Percentiles rank a stretch among this genome's conserved stretches.
These are phyloP conservation scores for Vandiemenella viatica DNA, from an alignment of 2,888 invertebrate species.

Conservation along the genomic window DNA sequence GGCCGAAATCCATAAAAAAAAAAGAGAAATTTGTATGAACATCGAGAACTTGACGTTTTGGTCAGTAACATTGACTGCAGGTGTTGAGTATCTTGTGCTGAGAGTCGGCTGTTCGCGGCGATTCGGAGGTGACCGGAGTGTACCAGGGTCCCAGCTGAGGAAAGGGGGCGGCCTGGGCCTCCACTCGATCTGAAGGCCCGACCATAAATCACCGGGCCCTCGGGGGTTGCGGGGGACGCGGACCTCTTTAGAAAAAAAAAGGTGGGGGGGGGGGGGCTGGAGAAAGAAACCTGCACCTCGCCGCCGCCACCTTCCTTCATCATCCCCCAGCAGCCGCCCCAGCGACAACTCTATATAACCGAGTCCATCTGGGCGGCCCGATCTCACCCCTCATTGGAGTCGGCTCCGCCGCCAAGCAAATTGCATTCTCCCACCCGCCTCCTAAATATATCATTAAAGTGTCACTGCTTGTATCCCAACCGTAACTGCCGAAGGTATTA, in stretches of 20 bases:
- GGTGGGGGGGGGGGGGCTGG: no score
- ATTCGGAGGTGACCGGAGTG: background rate
- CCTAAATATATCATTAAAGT: background rate
- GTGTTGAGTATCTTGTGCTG: no score
- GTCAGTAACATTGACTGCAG: no score
- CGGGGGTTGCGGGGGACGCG: background rate
- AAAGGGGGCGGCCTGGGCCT: background rate
- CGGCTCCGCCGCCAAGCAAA: background rate
- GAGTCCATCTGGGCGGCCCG: background rate
- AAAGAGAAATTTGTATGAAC: no score
- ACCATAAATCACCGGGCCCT: background rate
- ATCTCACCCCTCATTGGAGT: background rate
- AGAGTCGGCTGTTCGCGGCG: no score
- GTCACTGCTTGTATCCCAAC: no score
- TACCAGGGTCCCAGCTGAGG: background rate
- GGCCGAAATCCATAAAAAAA: no score
- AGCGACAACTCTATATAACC: background rate
- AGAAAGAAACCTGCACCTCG: no score
- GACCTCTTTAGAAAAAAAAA: background rate
- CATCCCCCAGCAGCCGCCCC: no score
- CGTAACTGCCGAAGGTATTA: background rate
- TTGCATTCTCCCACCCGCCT: no score
- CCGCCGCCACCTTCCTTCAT: no score
- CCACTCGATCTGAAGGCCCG: background rate
- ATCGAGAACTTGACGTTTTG: no score